A percentile compares a stretch with the other conserved stretches of the same genome.
Conservation (phyloP, 2,113 vertebrate species). For the Larimichthys crocea region DNA sequence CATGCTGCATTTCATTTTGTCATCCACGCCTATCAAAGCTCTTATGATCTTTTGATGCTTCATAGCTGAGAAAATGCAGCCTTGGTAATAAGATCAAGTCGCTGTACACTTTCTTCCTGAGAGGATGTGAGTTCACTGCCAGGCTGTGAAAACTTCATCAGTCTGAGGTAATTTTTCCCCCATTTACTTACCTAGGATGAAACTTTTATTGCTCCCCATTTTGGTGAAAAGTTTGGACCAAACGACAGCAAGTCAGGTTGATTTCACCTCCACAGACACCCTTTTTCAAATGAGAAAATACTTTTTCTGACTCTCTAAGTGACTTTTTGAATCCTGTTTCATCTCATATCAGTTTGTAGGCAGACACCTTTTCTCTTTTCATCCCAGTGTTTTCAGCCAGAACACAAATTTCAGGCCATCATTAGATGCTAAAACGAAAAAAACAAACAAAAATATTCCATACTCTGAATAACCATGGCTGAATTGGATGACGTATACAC, state of each 20-base stretch:
- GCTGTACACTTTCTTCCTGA: background rate
- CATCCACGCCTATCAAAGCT: constrained; percentile 28
- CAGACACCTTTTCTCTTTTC: background rate
- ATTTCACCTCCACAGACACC: background rate
- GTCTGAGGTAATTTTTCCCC: background rate
- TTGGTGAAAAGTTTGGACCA: background rate
- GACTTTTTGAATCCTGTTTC: background rate
- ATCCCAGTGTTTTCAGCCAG: background rate
- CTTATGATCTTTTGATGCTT: constrained; percentile 17
- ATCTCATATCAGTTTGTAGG: background rate
- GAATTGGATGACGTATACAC: too few species aligned
- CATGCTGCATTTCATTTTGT: constrained; percentile 1
- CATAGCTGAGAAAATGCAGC: background rate
- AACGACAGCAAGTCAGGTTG: background rate
- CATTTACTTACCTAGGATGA: background rate
- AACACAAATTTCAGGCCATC: background rate
- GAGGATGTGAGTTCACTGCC: background rate
- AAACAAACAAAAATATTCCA: too few species aligned
- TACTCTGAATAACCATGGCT: background rate
- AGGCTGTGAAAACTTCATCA: constrained; percentile 8
- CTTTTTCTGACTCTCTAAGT: background rate
- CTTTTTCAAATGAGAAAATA: background rate
- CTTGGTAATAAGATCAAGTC: background rate
- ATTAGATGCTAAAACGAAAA: background rate
- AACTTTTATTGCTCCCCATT: background rate